phyloP scores from a whole-genome alignment of 2,888 invertebrate species.

The Sabatieria punctata region DNA sequence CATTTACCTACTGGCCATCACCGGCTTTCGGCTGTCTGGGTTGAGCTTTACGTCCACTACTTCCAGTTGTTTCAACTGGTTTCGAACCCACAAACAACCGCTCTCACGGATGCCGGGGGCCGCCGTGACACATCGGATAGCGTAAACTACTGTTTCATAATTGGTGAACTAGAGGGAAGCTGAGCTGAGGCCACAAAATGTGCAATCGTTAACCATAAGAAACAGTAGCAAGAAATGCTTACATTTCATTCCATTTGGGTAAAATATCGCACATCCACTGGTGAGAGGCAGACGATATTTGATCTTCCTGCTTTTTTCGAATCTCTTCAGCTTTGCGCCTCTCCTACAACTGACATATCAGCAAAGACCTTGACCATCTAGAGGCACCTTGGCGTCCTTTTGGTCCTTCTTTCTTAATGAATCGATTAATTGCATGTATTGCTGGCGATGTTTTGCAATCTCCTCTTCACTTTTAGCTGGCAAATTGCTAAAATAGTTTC shows the following conservation, averaged over 20 bases:
- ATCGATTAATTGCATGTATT: slow-evolving; percentile 62
- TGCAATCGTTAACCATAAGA: too few species aligned
- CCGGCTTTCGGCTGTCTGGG: too few species aligned
- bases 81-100: too few species aligned
- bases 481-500: slow-evolving; percentile 45
- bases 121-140: too few species aligned
- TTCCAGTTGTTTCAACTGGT: too few species aligned
- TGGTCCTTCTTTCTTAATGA: slow-evolving; percentile 52
- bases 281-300: slow-evolving; percentile 46
- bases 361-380: slow-evolving; percentile 5
- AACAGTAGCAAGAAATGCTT: slow-evolving; percentile 29
- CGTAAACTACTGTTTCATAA: too few species aligned
- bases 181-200: too few species aligned
- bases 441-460: slow-evolving; percentile 54
- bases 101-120: too few species aligned
- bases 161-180: too few species aligned
- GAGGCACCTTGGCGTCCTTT: background rate
- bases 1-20: too few species aligned
- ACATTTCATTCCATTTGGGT: slow-evolving; percentile 60
- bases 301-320: slow-evolving; percentile 50
- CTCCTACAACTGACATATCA: slow-evolving; percentile 45
- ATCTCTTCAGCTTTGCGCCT: slow-evolving; percentile 47
- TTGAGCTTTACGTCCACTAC: too few species aligned
- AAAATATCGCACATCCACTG: slow-evolving; percentile 58
- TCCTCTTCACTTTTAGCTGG: slow-evolving; percentile 64